These are phyloP conservation scores for Eilema sororculum DNA, from an alignment of 2,888 invertebrate genomes.

Conservation along the genomic window DNA sequence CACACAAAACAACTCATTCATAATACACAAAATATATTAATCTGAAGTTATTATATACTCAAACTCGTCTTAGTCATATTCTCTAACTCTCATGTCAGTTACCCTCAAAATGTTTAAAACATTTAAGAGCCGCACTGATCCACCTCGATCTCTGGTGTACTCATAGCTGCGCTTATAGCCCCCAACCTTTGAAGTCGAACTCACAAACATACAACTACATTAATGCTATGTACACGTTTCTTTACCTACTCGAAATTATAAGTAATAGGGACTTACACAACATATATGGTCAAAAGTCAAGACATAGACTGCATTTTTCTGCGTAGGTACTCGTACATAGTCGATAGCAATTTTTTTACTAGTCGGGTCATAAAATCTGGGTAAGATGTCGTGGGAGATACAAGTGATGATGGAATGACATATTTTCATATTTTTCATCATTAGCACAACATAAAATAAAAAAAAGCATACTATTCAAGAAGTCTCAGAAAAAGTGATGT, in stretches of 20 bases:
- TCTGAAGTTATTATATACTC: constrained; percentile 25
- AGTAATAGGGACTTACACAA: background rate
- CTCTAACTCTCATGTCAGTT: background rate
- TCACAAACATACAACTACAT: background rate
- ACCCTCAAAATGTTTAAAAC: background rate
- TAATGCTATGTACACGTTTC: background rate
- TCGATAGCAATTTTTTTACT: background rate
- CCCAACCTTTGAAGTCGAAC: background rate
- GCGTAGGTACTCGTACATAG: no score
- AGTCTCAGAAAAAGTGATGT: background rate
- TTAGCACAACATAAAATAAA: background rate
- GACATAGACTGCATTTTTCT: no score
- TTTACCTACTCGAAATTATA: background rate
- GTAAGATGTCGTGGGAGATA: background rate
- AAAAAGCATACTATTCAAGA: background rate
- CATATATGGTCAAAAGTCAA: background rate
- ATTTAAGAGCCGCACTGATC: background rate
- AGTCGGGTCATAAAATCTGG: background rate
- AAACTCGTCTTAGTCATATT: constrained; percentile 22
- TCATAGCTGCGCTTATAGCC: background rate
- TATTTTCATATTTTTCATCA: background rate
- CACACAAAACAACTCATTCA: constrained; percentile 29
- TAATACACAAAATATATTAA: constrained; percentile 50
- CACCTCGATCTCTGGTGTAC: background rate
- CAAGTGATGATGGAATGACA: background rate